Percentiles rank a stretch among this genome's conserved stretches.
phyloP scores from a whole-genome alignment of 2,888 invertebrate genomes.

The Drosophila hamatofila region DNA sequence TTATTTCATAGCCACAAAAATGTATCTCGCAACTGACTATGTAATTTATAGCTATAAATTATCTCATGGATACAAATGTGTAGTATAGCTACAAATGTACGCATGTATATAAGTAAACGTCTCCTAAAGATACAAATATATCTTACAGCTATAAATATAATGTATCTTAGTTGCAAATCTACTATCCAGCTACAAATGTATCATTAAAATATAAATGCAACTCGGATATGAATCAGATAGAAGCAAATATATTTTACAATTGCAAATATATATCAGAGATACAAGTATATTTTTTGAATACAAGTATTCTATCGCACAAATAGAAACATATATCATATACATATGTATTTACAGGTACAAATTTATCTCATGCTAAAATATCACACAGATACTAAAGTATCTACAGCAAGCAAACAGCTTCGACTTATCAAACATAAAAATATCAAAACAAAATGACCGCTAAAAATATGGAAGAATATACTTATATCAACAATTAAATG shows the following conservation, averaged over 20 bases:
- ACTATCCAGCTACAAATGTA: too few relatives aligned
- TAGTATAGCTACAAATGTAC: too few relatives aligned
- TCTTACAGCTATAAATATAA: too few relatives aligned
- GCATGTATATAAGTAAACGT: too few relatives aligned
- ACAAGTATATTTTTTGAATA: neutral
- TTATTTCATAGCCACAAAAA: too few relatives aligned
- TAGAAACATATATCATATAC: neutral
- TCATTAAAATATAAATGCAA: neutral
- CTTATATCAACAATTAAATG: slow-evolving; percentile 26
- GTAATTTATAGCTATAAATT: too few relatives aligned
- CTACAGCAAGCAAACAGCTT: slow-evolving; percentile 6
- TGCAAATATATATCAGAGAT: neutral
- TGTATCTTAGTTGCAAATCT: too few relatives aligned
- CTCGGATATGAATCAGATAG: too few relatives aligned
- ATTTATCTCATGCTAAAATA: too few relatives aligned
- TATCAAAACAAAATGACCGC: slow-evolving; percentile 13
- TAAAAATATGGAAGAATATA: neutral
- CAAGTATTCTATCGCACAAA: neutral
- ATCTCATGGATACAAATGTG: too few relatives aligned
- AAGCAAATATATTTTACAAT: neutral
- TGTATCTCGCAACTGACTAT: too few relatives aligned
- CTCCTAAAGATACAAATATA: too few relatives aligned
- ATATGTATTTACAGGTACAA: neutral
- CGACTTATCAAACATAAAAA: slow-evolving; percentile 36
- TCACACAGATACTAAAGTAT: neutral